Conservation (phyloP, 2,113 vertebrate species). For the Rafetus swinhoei region DNA sequence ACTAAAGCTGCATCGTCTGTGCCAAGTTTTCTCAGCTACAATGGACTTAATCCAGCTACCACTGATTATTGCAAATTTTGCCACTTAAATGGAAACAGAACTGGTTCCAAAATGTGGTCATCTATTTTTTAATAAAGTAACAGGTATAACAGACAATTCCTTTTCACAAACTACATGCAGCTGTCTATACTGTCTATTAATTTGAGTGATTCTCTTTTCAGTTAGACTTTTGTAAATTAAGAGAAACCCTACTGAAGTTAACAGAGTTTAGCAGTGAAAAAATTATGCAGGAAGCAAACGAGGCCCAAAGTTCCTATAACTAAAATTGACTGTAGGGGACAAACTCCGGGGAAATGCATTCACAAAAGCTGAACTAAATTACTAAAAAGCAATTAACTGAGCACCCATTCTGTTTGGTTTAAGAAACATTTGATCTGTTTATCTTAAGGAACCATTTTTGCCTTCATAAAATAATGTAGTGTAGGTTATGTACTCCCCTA, state of each 20-base stretch:
- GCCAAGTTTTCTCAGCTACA: background rate
- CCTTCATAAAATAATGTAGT: background rate
- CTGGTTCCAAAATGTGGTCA: background rate
- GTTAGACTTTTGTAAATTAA: background rate
- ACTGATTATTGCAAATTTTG: background rate
- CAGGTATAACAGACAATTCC: background rate
- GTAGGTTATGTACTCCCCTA: background rate
- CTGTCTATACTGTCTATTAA: background rate
- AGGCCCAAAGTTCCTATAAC: background rate
- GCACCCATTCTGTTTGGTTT: background rate
- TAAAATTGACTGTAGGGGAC: accelerated
- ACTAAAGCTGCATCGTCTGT: background rate
- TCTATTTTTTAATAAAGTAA: no score
- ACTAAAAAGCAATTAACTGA: background rate
- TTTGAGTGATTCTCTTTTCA: background rate
- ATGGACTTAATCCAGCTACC: background rate
- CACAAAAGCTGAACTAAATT: background rate
- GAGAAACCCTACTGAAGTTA: background rate
- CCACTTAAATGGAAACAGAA: background rate
- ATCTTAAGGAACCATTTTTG: background rate
- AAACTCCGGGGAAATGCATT: background rate
- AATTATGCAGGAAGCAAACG: background rate
- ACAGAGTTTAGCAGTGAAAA: no score
- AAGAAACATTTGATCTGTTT: background rate
- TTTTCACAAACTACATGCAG: background rate